Evolutionary conservation across 2,113 vertebrate species (phyloP).

Genomic region (Coreoperca whiteheadi): DNA sequence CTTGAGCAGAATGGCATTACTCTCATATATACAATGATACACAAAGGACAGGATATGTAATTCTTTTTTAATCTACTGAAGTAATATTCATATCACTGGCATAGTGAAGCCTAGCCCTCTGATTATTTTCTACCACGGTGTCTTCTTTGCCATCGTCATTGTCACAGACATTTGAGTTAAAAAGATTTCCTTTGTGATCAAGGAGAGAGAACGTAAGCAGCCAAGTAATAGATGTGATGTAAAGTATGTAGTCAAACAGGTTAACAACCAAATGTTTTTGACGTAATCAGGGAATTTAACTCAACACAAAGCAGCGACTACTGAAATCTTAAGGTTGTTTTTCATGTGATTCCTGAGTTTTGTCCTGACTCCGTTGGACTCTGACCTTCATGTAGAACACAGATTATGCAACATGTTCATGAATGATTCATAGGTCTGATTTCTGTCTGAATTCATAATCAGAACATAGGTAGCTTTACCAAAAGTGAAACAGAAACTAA

Average conservation of each 20-base stretch:
- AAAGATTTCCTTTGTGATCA: constrained; percentile 18
- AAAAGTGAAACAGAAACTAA: neutral
- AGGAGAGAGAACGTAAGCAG: constrained; percentile 7
- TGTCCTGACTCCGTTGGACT: neutral
- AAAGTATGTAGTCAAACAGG: constrained; percentile 77
- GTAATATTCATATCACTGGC: neutral
- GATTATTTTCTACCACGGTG: neutral
- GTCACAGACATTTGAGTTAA: neutral
- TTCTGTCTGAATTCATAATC: neutral
- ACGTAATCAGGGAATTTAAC: neutral
- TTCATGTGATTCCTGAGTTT: constrained; percentile 6
- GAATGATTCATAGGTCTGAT: constrained; percentile 15
- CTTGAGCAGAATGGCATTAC: constrained; percentile 23
- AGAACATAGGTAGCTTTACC: neutral
- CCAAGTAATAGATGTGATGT: neutral
- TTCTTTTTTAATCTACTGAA: neutral
- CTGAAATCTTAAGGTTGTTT: neutral
- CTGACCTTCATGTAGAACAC: neutral
- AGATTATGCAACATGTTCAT: constrained; percentile 9
- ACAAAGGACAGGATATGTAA: constrained; percentile 1
- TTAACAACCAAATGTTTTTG: constrained; percentile 44
- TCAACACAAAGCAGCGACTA: neutral
- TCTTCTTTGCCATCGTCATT: neutral
- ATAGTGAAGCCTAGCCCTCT: neutral
- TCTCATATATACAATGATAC: constrained; percentile 25